Base-by-base conservation (phyloP, 2,797 vertebrate genomes). In the Phyllotis vaccarum region DNA sequence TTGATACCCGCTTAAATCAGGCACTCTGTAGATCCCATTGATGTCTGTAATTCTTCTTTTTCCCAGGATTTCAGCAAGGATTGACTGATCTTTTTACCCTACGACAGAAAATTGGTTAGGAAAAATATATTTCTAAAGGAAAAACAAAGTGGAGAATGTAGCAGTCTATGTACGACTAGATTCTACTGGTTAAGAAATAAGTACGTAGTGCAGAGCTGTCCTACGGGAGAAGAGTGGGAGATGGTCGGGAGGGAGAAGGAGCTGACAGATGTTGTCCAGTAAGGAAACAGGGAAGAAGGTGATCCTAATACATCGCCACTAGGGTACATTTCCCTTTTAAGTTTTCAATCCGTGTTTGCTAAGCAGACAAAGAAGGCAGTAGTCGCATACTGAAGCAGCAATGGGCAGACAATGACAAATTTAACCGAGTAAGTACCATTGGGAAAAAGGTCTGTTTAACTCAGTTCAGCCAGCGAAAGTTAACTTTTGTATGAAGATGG, bases 41-140 rank as follows among this genome's bases (percentile, higher is more conserved):
- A 46, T 58, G 37, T 19, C 21, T 74, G 0, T 78, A 0, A 62
- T 34, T 31, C 52, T 49, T 52, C 5, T 88, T 40, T 70, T 17
- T 56, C n/a, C 49, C 19, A 96, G 70, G 82, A 62, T 60, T 40
- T 64, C 54, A 68, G n/a, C 82, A 94, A 81, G 83, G 64, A 74
- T 46, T 74, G 74, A 34, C 3, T 75, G 79, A 95, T 34, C 68
- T 93, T 93, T 22, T 70, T 86, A 9, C 37, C 56, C 0, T 40
- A 54, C 58, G 1, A 37, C n/a, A 66, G 40, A 22, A 16, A 62
- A 37, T n/a, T 31, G 64, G 81, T 17, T n/a, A 64, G 37, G 34
- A 80, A 13, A 11, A 46, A 37, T 24, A 54, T 31, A 6, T 22
- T 34, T 40, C 37, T 17, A 16, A 46, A 82, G n/a, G 40, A 7